These are phyloP conservation scores for Bagarius yarrelli DNA, from an alignment of 2,113 vertebrate species.

Conservation along the genomic window DNA sequence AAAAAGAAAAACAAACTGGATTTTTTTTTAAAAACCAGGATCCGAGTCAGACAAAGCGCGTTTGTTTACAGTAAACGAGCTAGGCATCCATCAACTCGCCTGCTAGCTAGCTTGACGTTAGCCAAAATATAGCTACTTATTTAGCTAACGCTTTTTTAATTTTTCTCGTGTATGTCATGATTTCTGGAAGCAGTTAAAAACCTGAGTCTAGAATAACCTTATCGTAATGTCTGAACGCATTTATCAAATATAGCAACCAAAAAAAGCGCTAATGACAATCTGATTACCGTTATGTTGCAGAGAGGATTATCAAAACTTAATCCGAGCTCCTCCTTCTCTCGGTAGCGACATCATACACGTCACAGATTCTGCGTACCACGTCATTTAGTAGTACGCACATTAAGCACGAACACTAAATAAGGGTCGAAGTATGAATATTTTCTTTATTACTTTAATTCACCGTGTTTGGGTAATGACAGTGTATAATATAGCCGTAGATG, in stretches of 20 bases:
- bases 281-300: conserved; percentile 1
- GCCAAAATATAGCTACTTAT: conserved; percentile 1
- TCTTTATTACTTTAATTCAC: background rate
- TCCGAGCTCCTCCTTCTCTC: conserved; percentile 43
- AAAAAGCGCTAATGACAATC: background rate
- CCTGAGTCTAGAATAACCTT: background rate
- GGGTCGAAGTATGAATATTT: background rate
- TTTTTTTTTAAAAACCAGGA: background rate
- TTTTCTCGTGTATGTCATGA: conserved; percentile 12
- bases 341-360: conserved; percentile 42
- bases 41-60: background rate
- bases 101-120: conserved; percentile 19
- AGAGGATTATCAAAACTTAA: conserved; percentile 38
- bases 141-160: conserved; percentile 2
- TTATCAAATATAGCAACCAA: background rate
- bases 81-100: background rate
- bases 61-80: background rate
- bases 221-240: background rate
- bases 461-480: background rate
- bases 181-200: background rate
- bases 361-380: conserved; percentile 45
- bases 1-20: background rate
- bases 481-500: background rate
- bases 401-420: background rate
- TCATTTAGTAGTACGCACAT: conserved; percentile 22